Evolutionary conservation across 1,140 invertebrate species (phyloP), one percentile per base, ranked within the genome.

Genomic region (Halictus rubicundus): DNA sequence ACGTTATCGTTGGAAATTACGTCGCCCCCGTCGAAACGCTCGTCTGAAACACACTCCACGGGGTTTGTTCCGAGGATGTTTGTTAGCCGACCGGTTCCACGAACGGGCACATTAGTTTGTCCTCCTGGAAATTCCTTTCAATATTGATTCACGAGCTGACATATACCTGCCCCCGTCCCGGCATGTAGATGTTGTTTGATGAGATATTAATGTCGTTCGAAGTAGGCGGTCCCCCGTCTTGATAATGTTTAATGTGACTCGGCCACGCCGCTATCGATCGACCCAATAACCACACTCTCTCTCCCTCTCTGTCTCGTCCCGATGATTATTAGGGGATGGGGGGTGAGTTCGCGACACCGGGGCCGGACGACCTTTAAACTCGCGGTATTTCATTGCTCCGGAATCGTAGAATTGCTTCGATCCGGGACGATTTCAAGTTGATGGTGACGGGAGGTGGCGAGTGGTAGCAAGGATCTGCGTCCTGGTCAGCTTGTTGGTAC

Each of bases 1-100:
- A 65, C 72, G 52, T 57, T 76, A 76, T 76, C 74, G 65, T 76
- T 68, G 66, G 66, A 70, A 69, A 70, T 77, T 77, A 77, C 66
- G 54, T 25, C 46, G 74, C 32, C 32, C 32, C 32, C 16, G 61
- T 42, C n/a, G 42, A 63, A 63, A 32, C 32, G 32, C 21, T 19
- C 73, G 73, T 68, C 66, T 61, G 54, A 49, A 59, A 42, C 73
- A n/a, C 61, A 27, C 74, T 32, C 32, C 32, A 32, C 32, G 32
- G 32, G 39, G 49, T 46, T 49, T 59, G 54, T 68, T 68, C 64
- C 6, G 49, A 9, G 25, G n/a, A 14, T 78, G 68, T 78, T 78
- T 78, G 76, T 46, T n/a, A 5, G 6, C 27, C 12, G 16, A 25
- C 59, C 59, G 10, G 39, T 78, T 71, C 46, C 68, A n/a, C 69